These are phyloP conservation scores for Apodemus speciosus DNA, from an alignment of 2,113 vertebrate species.

Conservation along the genomic window DNA sequence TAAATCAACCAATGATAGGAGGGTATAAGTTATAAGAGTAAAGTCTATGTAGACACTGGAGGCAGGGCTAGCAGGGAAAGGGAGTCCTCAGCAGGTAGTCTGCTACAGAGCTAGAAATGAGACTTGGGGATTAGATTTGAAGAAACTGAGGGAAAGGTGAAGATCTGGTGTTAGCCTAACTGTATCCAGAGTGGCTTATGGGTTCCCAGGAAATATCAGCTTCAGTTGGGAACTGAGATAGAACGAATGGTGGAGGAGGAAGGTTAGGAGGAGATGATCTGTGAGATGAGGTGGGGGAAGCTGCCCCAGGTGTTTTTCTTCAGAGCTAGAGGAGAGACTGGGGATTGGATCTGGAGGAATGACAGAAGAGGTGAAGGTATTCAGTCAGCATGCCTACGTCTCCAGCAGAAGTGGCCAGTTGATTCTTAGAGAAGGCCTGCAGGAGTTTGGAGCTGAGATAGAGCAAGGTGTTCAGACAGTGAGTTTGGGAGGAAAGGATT, in stretches of 20 bases:
- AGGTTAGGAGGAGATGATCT: neutral
- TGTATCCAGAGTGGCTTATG: neutral
- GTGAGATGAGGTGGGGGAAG: rapidly evolving
- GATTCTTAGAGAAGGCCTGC: neutral
- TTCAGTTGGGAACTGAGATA: neutral
- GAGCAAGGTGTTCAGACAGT: neutral
- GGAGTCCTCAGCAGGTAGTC: neutral
- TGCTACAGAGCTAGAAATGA: neutral
- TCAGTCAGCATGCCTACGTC: neutral
- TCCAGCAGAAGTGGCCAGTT: too few species aligned
- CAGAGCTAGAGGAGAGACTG: neutral
- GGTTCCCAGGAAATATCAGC: neutral
- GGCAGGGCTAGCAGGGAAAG: neutral
- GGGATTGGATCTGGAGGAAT: neutral
- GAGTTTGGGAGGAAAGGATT: neutral
- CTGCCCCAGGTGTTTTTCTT: neutral
- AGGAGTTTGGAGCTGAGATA: neutral
- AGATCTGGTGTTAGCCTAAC: neutral
- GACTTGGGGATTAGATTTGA: neutral
- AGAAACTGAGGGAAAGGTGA: neutral
- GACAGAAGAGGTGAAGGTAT: neutral
- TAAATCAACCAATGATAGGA: neutral
- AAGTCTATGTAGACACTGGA: neutral
- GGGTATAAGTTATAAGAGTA: neutral
- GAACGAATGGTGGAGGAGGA: neutral